Base-by-base conservation (phyloP, 2,797 vertebrate species). In the Lithobates pipiens region DNA sequence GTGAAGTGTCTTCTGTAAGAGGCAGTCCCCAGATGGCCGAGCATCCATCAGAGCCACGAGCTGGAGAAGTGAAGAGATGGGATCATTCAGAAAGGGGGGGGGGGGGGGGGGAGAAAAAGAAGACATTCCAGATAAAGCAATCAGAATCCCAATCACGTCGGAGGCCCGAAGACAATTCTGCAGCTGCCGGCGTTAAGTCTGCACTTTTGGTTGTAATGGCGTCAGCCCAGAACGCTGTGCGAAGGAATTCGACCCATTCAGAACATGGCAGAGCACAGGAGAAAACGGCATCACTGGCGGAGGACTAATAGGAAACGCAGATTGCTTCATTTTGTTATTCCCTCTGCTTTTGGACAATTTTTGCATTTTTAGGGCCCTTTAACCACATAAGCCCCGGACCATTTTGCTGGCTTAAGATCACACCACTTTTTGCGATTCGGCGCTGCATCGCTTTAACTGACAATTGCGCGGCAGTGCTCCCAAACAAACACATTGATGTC, bases 1-100 rank as follows among this genome's bases (percentile, higher is more conserved):
- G 79, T 86, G 80, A 82, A 86, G 85, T 82, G 65, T 57, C 85
- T 77, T 76, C 80, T 82, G 50, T 86, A 82, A 82, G 85, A 82
- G 46, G 46, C 80, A 54, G 85, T 68, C 85, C 50, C 85, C 85
- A 86, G 85, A 82, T 86, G 85, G 74, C 44, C 39, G 36, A 65
- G 67, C 80, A 86, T 86, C 79, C 85, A 82, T 82, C 79, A 86
- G 80, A 82, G 21, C 75, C 72, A 74, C 74, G 50, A 82, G 80
- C 80, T 16, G 72, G 77, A 67, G 65, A 67, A 86, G 68, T 73
- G 85, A 86, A 86, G 54, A 86, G 74, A 81, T 80, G 46, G 85
- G 68, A 54, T 32, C 63, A 70, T 81, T 61, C 76, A 84, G 50
- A 69, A 84, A 39, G 54, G 16, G 11, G 42, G 16, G 29, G 44